Evolutionary conservation across 2,113 vertebrate species (phyloP), one percentile per base, ranked within the genome.

Genomic region (Pampusana beccarii): DNA sequence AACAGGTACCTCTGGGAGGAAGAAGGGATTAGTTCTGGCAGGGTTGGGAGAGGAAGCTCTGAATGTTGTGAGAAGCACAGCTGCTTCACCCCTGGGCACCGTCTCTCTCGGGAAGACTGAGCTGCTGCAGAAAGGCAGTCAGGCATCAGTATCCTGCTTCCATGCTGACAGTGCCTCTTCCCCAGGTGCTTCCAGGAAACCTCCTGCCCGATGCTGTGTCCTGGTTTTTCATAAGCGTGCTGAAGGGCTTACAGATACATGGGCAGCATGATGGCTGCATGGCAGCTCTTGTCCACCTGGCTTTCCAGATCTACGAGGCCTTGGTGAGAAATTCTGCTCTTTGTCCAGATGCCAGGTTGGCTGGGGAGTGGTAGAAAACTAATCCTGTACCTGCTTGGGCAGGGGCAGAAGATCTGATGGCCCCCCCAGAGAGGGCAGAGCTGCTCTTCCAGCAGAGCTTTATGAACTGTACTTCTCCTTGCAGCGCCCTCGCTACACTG

Each of bases 181-280:
- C 70, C 26, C 96, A 99, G 99, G 99, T 99, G 48, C 96, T 98
- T 26, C 96, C 97, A 7, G 98, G 98, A 58, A 99, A 98, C 81
- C 98, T 99, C 88, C 98, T 99, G 28, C 98, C 99, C 0, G 99
- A 99, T 61, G 99, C 99, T 0, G 99, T 99, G 67, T 98, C 98
- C 0, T 99, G 99, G 99, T 98, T 99, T 89, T 99, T 98, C 91
- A 98, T 98, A 95, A 99, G 99, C 0, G 99, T 99, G 79, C 98
- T 99, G 75, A 98, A 98, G 90, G 99, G 98, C 12, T 98, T 99
- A 83, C 99, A 99, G 97, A 97, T 98, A 36, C 99, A 99, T 0
- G 99, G 99, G 58, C 99, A 99, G 94, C 99, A 99, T 1, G 98
- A 99, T 5, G 98, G 98, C 83, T 99, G 99, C 97, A 99, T 98